Evolutionary conservation across 2,113 vertebrate species (phyloP), one percentile per base, ranked within the genome.

Genomic region (Canis aureus): DNA sequence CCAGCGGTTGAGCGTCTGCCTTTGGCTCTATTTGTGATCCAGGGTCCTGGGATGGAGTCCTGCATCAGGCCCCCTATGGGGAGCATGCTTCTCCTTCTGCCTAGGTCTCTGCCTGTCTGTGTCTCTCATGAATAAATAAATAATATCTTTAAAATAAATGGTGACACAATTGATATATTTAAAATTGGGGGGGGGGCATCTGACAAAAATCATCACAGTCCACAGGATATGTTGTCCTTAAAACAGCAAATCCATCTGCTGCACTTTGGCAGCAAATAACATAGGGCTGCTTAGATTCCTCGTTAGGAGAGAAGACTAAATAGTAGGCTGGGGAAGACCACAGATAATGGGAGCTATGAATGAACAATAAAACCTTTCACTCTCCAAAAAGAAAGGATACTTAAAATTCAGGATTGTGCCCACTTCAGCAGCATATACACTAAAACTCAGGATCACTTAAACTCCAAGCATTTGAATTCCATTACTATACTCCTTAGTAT

Each of bases 381-480:
- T 62, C 89, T 92, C 64, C 67, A 79, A 23, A 80, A 91, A 79
- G 82, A 91, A 96, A 81, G 32, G 57, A 85, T 43, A 89, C 62
- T 92, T 88, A 94, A 95, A 94, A 88, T 53, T 80, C 59, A 76
- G 79, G 22, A 95, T 84, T 79, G 51, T 32, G 27, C 29, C 51
- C 10, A 10, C 76, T 17, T 79, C 2, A 2, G 73, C 17, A n/a
- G 76, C 76, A 55, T 29, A 55, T 32, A 79, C 11, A 79, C 25
- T 87, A 89, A 95, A 94, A 87, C 59, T 84, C 53, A 78, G 73
- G 25, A 95, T 92, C 57, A 97, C 13, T 90, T 51, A 86, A 76
- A 38, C 53, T 80, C 27, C 38, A 84, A 92, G 79, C 2, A 91
- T 25, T 85, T 64, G 29, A 87, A 94, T 88, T 57, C 38, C 51